Evolutionary conservation across 2,888 invertebrate genomes (phyloP), one percentile per base, ranked within the genome.

Genomic region (Eulithis testata): DNA sequence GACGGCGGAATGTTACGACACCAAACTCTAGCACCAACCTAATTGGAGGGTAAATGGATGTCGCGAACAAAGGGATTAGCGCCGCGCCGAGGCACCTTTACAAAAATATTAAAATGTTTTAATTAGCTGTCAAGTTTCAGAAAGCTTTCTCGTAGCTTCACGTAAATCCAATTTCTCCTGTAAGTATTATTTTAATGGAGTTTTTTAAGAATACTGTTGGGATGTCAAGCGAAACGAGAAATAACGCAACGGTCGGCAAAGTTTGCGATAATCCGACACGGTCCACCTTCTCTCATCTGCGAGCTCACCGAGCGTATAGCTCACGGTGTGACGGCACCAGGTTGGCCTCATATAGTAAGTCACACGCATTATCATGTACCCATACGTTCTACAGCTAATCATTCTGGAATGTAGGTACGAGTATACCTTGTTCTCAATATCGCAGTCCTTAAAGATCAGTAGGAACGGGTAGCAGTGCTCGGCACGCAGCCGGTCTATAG

Each of bases 401-500:
- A 31, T 31, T 4, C 5, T 31, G 31, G 31, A 31, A 31, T 11
- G 31, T 45, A 14, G 21, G 67, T 65, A n/a, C n/a, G n/a, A n/a
- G n/a, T n/a, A 72, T 82, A 97, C 97, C 95, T 98, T 98, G 69
- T 94, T 93, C 88, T 99, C 99, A 72, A 98, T 94, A 43, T 95
- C 94, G 1, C 93, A 86, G 78, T 98, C 95, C 70, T 96, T 95
- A 93, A 99, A 99, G 69, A 96, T 96, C 65, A 99, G 95, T 36
- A 97, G 94, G 84, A 98, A 94, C 0, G 96, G 96, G 61, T 95
- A 95, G 86, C 99, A 99, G 86, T 99, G 98, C 82, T 99, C 97
- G 0, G 96, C 94, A 61, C 98, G 94, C 60, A 98, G 94, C 59
- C 97, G 95, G 90, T 99, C 98, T 64, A 98, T 97, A 84, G 98